Evolutionary conservation across 2,797 vertebrate species (phyloP), one percentile per base, ranked within the genome.

Genomic region (Halcyon chelicuti): DNA sequence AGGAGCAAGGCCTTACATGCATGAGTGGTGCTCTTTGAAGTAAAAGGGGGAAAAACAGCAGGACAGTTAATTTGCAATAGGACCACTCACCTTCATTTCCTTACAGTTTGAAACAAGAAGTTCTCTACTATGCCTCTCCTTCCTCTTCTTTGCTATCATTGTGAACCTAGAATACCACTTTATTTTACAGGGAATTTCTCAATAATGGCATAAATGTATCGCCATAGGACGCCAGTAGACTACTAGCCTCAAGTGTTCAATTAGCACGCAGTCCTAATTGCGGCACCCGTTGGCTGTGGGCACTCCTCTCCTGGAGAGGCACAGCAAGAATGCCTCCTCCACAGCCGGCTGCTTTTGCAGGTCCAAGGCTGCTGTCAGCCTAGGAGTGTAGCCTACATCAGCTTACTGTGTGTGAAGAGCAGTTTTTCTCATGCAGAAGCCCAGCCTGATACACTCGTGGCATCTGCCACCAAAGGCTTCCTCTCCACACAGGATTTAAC

Each of bases 171-270:
- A 71, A 63, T 20, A 77, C 44, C 5, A n/a, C 46, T 87, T 74
- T 67, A 33, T 76, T 89, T 74, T 33, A 40, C 37, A 65, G 35
- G 25, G 9, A 28, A 72, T 21, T n/a, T 74, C 57, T 25, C 13
- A 35, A 22, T 13, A 63, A 29, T 52, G 47, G n/a, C 46, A 42
- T 73, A 58, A 62, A 26, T 19, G 6, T 37, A 4, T 33, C 26
- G 8, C 37, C 7, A 3, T 11, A 28, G 14, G 16, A 44, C 4
- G 55, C 12, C 16, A 46, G 39, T 18, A 35, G 39, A 12, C 29
- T 47, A 31, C 58, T 1, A 3, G 12, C 46, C 22, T 26, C 0
- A 0, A 54, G 46, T 39, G 49, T 54, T 61, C 57, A 29, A 3
- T 61, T 28, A 39, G 8, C 37, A 16, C 4, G n/a, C 42, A 58